Base-by-base conservation (phyloP, 1,140 invertebrate species). In the Ips nitidus region DNA sequence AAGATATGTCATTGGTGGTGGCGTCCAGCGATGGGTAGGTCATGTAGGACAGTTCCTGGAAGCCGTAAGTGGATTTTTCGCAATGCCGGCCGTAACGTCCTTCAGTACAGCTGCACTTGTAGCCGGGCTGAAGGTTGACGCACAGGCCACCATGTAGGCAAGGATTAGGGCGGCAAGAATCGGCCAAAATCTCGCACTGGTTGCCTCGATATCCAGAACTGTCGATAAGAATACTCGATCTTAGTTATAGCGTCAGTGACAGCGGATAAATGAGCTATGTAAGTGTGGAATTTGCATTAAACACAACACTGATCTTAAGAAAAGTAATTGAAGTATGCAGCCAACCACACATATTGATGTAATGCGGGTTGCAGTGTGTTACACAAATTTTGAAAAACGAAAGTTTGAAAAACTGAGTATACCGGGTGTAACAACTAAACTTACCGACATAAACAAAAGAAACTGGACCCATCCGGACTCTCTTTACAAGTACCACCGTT, bases 401-500 rank as follows among this genome's bases (percentile, higher is more conserved):
- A n/a, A n/a, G n/a, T n/a, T 6, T 58, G 0, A 58, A 3, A 39
- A 58, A 58, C 5, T 22, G 0, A 22, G 22, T 22, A 22, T 22
- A 22, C 5, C 2, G 36, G 40, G 41, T 37, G 2, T 55, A 38
- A 38, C 2, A 55, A 55, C 1, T 5, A 7, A 41, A 37, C 45
- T 37, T 8, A 68, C 1, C 94, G 85, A 77, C 94, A 97, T 1
- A 96, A 81, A 75, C 94, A 97, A 80, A 95, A 96, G 85, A 93
- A 95, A 4, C 90, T 91, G 37, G 89, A 91, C 53, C 91, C 91
- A 75, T 94, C 91, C 0, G 90, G 87, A 76, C 91, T 93, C 76
- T 93, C 91, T 75, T 92, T 89, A 73, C 94, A 97, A 1, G 92
- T 92, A 6, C 94, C 94, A 6, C 94, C 94, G 77, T 96, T 96